These are phyloP conservation scores for Leptopilina drosophilae DNA, from an alignment of 2,888 invertebrate species.

Conservation along the genomic window DNA sequence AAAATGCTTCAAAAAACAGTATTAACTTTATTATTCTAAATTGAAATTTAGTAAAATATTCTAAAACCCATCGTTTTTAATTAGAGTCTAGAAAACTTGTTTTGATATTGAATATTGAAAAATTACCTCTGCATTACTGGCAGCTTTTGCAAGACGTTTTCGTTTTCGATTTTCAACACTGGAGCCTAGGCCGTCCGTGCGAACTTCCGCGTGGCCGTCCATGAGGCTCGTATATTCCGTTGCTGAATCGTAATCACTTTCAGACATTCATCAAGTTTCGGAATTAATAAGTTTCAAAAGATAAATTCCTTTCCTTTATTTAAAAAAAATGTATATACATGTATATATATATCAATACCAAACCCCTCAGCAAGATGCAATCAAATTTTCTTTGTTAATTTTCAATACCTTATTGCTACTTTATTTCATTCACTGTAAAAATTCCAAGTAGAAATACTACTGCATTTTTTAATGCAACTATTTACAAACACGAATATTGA, in stretches of 20 bases:
- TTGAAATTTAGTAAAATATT: too few species aligned
- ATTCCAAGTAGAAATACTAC: not conserved
- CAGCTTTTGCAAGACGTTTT: conserved; percentile 79
- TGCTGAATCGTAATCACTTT: conserved; percentile 81
- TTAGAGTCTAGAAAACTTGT: too few species aligned
- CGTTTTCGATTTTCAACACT: conserved; percentile 80
- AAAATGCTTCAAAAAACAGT: too few species aligned
- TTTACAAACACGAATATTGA: conserved; percentile 8
- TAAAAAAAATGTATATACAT: too few species aligned
- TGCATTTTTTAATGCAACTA: conserved; percentile 2
- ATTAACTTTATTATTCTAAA: too few species aligned
- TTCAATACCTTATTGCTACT: not conserved
- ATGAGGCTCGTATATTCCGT: conserved; percentile 90
- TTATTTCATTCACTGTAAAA: not conserved
- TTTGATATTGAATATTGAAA: too few species aligned
- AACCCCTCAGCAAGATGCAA: not conserved
- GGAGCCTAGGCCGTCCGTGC: conserved; percentile 78
- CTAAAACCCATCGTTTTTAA: too few species aligned
- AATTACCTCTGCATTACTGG: conserved; percentile 75
- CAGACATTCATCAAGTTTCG: conserved; percentile 76
- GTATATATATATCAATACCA: too few species aligned
- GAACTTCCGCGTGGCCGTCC: conserved; percentile 88
- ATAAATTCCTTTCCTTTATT: not conserved
- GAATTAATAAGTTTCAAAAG: not conserved
- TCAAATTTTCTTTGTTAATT: not conserved